Base-by-base conservation (phyloP, 2,113 vertebrate species). In the Cariama cristata region DNA sequence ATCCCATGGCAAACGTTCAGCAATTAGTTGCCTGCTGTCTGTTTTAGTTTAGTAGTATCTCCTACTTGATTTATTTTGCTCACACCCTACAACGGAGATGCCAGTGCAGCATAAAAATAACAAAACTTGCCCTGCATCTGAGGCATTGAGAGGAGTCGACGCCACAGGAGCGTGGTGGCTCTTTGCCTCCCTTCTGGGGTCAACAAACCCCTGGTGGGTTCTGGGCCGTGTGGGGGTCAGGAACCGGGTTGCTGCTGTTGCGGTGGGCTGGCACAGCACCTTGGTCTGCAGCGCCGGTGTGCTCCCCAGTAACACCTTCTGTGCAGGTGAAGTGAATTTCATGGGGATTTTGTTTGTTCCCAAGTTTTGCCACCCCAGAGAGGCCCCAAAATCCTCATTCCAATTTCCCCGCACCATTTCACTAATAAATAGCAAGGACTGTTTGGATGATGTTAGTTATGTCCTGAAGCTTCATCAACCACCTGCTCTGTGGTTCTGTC, bases 261-360 rank as follows among this genome's bases (percentile, higher is more conserved):
- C 2, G 4, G 8, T 26, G 33, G 56, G 9, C 45, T 75, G 45
- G n/a, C 32, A 33, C 40, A 18, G 44, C n/a, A 4, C 20, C 35
- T 27, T 3, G 2, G 24, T 47, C 32, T 40, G 49, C 59, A 59
- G 59, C 2, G 0, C 32, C 0, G 0, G 1, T 10, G 1, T 42
- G n/a, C 14, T 72, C 11, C n/a, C 20, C 68, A 53, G 62, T 20
- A n/a, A 3, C 45, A 19, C 9, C 0, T 47, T 44, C 21, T 23
- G 10, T 45, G n/a, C 45, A 28, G 52, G 9, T 10, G 13, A 49
- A 62, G 12, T 0, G 4, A 33, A 7, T 53, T 83, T 67, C 18
- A 4, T 40, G 32, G 35, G 38, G 42, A 16, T 66, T 69, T 73
- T 2, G 1, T 68, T 79, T 66, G 12, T 62, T 66, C 21, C 33